Percentiles rank a stretch among this genome's conserved stretches.
phyloP scores from a whole-genome alignment of 2,797 vertebrate species.

The Sebastolobus altivelis region DNA sequence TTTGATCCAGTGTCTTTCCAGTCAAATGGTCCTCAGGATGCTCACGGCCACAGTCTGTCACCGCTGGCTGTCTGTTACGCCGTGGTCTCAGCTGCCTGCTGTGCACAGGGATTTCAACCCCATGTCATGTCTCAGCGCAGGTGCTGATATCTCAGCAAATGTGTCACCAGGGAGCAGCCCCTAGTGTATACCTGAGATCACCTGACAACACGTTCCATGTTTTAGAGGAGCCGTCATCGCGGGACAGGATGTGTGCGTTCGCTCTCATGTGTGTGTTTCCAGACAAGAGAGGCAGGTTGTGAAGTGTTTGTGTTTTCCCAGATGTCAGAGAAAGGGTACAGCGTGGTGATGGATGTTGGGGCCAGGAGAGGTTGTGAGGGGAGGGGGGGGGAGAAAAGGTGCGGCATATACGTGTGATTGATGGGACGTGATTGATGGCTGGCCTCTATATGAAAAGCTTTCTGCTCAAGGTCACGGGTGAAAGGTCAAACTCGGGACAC shows the following conservation, averaged over 20 bases:
- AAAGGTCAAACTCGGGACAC: constrained; percentile 75
- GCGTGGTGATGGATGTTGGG: constrained; percentile 76
- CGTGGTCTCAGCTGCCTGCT: constrained; percentile 50
- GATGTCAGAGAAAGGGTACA: constrained; percentile 76
- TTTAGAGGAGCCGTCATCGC: constrained; percentile 52
- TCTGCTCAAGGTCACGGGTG: constrained; percentile 77
- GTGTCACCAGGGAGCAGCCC: constrained; percentile 65
- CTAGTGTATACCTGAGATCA: constrained; percentile 59
- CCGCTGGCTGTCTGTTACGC: constrained; percentile 46
- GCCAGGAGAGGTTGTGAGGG: constrained; percentile 55
- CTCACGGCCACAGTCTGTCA: constrained; percentile 64
- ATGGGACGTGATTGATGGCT: constrained; percentile 77
- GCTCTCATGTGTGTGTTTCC: constrained; percentile 40
- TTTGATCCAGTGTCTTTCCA: constrained; percentile 57
- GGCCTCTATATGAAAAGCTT: constrained; percentile 65
- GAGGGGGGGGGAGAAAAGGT: constrained; percentile 63
- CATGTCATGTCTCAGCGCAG: constrained; percentile 61
- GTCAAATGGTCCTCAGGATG: constrained; percentile 59
- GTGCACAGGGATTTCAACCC: constrained; percentile 55
- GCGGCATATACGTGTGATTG: constrained; percentile 71
- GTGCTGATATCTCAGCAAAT: constrained; percentile 67
- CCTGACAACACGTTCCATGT: constrained; percentile 61
- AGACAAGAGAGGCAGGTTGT: constrained; percentile 51
- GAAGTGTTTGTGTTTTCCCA: constrained; percentile 75
- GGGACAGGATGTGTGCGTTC: constrained; percentile 41